These are phyloP conservation scores for Endotricha flammealis DNA, from an alignment of 2,888 invertebrate genomes.

Conservation along the genomic window DNA sequence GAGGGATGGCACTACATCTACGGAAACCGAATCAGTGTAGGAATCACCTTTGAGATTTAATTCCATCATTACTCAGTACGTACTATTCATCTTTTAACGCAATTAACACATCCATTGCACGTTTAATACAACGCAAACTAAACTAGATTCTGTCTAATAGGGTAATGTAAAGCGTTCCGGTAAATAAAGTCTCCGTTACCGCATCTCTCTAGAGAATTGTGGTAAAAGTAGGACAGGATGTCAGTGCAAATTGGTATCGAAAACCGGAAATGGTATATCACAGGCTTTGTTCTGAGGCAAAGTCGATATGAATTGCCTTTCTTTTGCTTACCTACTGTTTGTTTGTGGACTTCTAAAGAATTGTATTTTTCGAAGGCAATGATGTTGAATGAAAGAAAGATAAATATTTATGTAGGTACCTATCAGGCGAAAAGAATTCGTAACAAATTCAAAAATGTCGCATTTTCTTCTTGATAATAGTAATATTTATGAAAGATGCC, in stretches of 20 bases:
- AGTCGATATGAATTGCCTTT: slow-evolving; percentile 7
- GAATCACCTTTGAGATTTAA: slow-evolving; percentile 8
- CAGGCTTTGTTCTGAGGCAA: slow-evolving; percentile 8
- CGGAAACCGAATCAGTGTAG: slow-evolving; percentile 8
- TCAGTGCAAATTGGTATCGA: slow-evolving; percentile 14
- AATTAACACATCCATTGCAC: background rate
- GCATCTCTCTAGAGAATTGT: background rate
- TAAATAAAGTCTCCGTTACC: background rate
- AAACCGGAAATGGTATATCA: slow-evolving; percentile 15
- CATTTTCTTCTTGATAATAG: no score
- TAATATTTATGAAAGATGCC: no score
- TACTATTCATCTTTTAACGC: background rate
- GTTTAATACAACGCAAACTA: background rate
- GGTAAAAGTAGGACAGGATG: slow-evolving; percentile 12
- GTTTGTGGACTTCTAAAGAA: background rate
- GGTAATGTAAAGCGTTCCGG: background rate
- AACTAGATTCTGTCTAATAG: background rate
- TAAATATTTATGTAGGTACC: no score
- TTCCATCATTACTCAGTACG: background rate
- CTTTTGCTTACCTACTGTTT: background rate
- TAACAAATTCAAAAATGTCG: no score
- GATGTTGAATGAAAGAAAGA: no score
- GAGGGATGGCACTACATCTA: slow-evolving; percentile 5
- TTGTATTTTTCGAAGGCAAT: no score
- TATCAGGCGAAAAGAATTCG: no score